phyloP scores from a whole-genome alignment of 2,113 vertebrate species.

The Scopus umbretta region DNA sequence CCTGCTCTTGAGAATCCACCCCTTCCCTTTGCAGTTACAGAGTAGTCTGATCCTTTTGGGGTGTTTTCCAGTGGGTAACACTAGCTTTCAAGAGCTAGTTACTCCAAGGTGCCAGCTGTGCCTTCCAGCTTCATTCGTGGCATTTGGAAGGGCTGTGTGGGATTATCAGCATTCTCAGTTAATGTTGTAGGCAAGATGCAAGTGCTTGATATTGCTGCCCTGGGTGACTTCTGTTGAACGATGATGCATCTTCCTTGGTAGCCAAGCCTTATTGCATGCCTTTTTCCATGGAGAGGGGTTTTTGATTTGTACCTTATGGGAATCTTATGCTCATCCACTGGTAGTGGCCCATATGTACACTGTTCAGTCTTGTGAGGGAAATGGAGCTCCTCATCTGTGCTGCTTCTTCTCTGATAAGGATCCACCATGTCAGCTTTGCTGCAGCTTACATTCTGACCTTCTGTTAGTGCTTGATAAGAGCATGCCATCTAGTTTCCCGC shows the following conservation, averaged over 20 bases:
- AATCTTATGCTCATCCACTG: not conserved
- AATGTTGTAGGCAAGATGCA: not conserved
- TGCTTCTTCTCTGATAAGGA: not conserved
- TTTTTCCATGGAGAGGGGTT: not conserved
- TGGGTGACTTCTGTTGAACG: not conserved
- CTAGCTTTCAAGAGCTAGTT: not conserved
- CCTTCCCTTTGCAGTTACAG: not conserved
- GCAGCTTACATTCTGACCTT: not conserved
- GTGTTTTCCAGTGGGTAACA: not conserved
- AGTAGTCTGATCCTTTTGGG: not conserved
- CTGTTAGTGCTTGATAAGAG: slow-evolving; percentile 20
- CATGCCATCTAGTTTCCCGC: not conserved
- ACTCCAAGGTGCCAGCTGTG: not conserved
- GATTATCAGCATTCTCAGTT: not conserved
- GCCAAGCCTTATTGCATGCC: not conserved
- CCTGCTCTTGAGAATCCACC: not conserved
- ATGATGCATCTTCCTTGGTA: not conserved
- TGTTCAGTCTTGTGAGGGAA: not conserved
- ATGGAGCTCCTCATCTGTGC: not conserved
- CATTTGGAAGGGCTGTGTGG: not conserved
- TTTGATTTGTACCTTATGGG: not conserved
- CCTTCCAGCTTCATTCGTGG: not conserved
- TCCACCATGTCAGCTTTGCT: not conserved
- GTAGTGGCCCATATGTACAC: not conserved
- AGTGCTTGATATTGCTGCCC: not conserved